Evolutionary conservation across 2,113 vertebrate genomes (phyloP).

Genomic region (Pandion haliaetus): DNA sequence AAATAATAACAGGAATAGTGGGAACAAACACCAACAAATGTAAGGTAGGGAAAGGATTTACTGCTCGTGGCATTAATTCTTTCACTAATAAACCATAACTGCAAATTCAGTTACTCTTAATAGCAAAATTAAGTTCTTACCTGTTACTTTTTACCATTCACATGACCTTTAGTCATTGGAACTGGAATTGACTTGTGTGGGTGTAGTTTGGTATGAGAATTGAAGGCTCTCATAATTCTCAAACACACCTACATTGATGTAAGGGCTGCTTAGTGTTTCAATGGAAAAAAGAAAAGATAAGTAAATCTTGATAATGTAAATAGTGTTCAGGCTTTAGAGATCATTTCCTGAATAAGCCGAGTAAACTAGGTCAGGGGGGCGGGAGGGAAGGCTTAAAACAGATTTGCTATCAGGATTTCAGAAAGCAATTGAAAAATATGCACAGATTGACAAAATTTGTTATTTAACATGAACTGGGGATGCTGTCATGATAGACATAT

Average conservation of each 20-base stretch:
- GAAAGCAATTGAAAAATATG: background rate
- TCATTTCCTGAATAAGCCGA: constrained; percentile 20
- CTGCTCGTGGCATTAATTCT: background rate
- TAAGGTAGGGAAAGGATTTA: background rate
- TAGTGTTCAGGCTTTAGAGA: constrained; percentile 37
- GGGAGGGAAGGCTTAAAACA: background rate
- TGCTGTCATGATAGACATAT: background rate
- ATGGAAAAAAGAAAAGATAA: constrained; percentile 65
- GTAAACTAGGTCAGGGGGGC: background rate
- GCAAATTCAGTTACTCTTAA: constrained; percentile 45
- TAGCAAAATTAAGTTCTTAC: constrained; percentile 41
- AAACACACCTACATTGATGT: constrained; percentile 73
- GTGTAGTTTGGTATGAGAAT: constrained; percentile 80
- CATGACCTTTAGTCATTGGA: constrained; percentile 71
- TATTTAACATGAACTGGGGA: background rate
- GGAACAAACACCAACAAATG: background rate
- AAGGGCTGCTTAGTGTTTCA: constrained; percentile 57
- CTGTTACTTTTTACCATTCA: constrained; percentile 66
- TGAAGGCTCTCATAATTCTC: constrained; percentile 71
- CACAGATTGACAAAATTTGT: background rate
- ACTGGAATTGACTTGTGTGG: constrained; percentile 77
- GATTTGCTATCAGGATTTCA: background rate
- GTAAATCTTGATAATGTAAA: constrained; percentile 68
- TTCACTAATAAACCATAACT: constrained; percentile 35
- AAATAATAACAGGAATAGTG: background rate